Percentiles rank a stretch among this genome's conserved stretches.
Conservation (phyloP, 2,888 invertebrate genomes). For the Parascotia fuliginaria region DNA sequence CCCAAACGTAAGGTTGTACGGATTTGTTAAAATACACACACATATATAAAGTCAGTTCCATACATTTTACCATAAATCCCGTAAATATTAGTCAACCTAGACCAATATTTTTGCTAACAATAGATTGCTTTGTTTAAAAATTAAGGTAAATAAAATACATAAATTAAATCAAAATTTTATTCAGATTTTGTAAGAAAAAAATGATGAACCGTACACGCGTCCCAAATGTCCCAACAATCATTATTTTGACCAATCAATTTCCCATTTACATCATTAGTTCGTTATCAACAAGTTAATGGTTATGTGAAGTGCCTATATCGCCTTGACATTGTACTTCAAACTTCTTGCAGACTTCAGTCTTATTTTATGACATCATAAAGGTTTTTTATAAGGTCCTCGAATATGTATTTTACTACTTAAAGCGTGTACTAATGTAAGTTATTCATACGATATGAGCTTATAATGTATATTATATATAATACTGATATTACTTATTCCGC, state of each 20-base stretch:
- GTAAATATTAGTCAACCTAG: too few species aligned
- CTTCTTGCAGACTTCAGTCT: slow-evolving; percentile 27
- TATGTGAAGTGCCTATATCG: neutral
- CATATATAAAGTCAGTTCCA: too few species aligned
- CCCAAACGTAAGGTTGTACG: too few species aligned
- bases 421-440: slow-evolving; percentile 6
- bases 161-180: too few species aligned
- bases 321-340: slow-evolving; percentile 31
- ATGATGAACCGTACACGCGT: neutral
- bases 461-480: slow-evolving; percentile 1
- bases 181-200: too few species aligned
- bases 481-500: neutral
- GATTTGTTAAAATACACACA: too few species aligned
- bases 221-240: neutral
- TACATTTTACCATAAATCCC: too few species aligned
- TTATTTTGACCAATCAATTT: neutral
- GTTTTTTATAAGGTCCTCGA: slow-evolving; percentile 36
- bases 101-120: too few species aligned
- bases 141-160: too few species aligned
- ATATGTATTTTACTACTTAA: slow-evolving; percentile 25
- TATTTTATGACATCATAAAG: slow-evolving; percentile 41
- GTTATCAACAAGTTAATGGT: neutral
- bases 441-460: slow-evolving; percentile 10
- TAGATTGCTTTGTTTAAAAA: too few species aligned
- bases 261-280: neutral